phyloP scores from a whole-genome alignment of 2,888 invertebrate genomes.

The Acrobasis suavella region DNA sequence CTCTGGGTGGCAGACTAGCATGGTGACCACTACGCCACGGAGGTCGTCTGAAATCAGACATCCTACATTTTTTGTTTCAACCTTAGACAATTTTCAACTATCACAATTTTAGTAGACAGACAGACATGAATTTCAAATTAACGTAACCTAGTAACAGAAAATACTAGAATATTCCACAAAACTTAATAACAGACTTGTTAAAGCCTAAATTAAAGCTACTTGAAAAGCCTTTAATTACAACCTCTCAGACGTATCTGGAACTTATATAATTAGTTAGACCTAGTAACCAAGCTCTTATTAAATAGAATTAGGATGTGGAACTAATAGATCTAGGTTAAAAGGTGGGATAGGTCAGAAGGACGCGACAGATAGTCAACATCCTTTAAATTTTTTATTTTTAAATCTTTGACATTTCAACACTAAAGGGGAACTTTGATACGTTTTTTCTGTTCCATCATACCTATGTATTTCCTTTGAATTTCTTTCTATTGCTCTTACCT shows the following conservation, averaged over 20 bases:
- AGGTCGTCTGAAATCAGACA: too few relatives aligned
- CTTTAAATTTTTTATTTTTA: not conserved
- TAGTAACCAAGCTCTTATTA: not conserved
- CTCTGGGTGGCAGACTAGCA: too few relatives aligned
- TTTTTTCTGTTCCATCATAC: too few relatives aligned
- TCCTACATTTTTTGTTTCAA: too few relatives aligned
- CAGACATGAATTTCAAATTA: too few relatives aligned
- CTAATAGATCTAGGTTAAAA: constrained; percentile 5
- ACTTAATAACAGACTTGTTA: not conserved
- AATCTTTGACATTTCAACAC: not conserved
- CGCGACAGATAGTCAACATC: not conserved
- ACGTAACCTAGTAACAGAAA: not conserved
- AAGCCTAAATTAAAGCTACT: not conserved
- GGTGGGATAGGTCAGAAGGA: not conserved
- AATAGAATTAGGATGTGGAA: not conserved
- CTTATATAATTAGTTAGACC: not conserved
- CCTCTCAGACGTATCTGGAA: not conserved
- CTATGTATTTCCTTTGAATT: too few relatives aligned
- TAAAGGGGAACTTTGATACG: not conserved
- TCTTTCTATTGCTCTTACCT: too few relatives aligned
- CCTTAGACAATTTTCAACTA: too few relatives aligned
- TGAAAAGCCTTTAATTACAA: not conserved
- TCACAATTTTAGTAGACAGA: too few relatives aligned
- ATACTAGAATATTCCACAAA: not conserved
- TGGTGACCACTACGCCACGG: too few relatives aligned